These are phyloP conservation scores for Catharus minimus DNA, from an alignment of 2,113 vertebrate genomes.

Conservation along the genomic window DNA sequence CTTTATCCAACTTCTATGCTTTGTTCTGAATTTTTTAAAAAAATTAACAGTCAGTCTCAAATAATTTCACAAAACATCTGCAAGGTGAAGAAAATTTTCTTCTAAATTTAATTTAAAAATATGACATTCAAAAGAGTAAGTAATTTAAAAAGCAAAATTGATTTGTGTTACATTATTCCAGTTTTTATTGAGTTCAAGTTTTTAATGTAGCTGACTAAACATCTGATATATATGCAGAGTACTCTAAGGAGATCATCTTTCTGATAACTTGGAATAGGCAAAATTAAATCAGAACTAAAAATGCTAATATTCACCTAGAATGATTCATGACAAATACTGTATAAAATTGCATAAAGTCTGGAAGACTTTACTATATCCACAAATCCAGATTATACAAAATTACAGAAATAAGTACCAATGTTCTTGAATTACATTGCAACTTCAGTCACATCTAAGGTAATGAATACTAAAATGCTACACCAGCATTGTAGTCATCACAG, in stretches of 20 bases:
- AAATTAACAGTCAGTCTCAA: not conserved
- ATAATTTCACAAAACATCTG: not conserved
- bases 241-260: not conserved
- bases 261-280: not conserved
- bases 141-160: not conserved
- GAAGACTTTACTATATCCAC: not conserved
- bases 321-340: not conserved
- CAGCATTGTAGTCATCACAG: not conserved
- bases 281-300: constrained; percentile 16
- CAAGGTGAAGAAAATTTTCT: not conserved
- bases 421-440: not conserved
- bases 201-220: not conserved
- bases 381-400: not conserved
- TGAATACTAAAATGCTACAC: not conserved
- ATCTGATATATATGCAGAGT: not conserved
- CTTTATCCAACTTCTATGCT: not conserved
- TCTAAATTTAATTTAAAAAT: not conserved
- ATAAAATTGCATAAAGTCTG: not conserved
- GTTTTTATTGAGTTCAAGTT: not conserved
- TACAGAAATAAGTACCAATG: not conserved
- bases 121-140: not conserved
- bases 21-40: not conserved
- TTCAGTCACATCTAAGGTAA: not conserved
- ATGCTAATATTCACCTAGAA: not conserved
- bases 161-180: not conserved